phyloP scores from a whole-genome alignment of 2,888 invertebrate species.

The Andrena flavipes region DNA sequence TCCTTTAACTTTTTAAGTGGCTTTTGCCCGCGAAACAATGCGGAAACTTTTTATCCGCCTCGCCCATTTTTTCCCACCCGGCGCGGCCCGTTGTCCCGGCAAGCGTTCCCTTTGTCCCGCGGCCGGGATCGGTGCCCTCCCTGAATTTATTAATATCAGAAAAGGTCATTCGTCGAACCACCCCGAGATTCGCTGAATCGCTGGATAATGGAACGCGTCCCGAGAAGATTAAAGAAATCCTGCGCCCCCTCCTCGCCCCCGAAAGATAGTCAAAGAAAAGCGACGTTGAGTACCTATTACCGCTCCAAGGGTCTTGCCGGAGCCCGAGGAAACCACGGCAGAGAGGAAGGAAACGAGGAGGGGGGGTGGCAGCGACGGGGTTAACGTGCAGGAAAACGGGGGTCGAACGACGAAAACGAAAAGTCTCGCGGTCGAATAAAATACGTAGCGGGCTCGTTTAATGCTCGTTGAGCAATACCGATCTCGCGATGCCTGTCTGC shows the following conservation, averaged over 20 bases:
- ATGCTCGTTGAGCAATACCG: conserved; percentile 69
- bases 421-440: conserved; percentile 66
- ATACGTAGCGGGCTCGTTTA: conserved; percentile 68
- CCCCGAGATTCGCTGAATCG: background rate
- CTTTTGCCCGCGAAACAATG: conserved; percentile 75
- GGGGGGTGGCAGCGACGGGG: background rate
- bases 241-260: background rate
- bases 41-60: conserved; percentile 67
- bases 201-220: background rate
- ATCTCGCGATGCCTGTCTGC: conserved; percentile 27
- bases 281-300: background rate
- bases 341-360: background rate
- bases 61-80: conserved; percentile 2
- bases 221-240: background rate
- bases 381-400: conserved; percentile 45
- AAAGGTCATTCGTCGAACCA: background rate
- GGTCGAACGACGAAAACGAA: conserved; percentile 49
- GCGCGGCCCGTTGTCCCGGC: conserved; percentile 14
- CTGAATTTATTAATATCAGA: conserved; percentile 40
- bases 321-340: too few species aligned
- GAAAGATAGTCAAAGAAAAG: background rate
- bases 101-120: conserved; percentile 25
- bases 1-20: conserved; percentile 79
- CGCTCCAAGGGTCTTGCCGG: background rate
- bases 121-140: conserved; percentile 12